Evolutionary conservation across 2,888 invertebrate genomes (phyloP), one percentile per base, ranked within the genome.

Genomic region (Arge pagana): DNA sequence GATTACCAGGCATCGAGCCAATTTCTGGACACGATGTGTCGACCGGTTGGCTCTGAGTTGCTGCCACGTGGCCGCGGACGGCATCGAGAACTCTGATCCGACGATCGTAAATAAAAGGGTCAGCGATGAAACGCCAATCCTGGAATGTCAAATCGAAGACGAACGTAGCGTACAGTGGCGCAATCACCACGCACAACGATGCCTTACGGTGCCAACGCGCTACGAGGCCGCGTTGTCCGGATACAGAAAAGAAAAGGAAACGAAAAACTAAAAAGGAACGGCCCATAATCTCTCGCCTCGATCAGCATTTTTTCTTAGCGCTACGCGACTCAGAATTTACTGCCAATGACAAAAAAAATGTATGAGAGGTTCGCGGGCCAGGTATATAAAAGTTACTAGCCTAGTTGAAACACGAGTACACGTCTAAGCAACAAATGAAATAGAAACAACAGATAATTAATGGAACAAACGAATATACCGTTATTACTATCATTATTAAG

Each of bases 1-100:
- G 85, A 71, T 79, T 88, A 65, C 85, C 87, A 11, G 88, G 87
- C 58, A 85, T 89, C 58, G 88, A 88, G 70, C 88, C 88, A 62
- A 81, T 88, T 65, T 85, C 86, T 76, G 88, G 87, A 1, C 87
- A 87, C 77, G 86, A 85, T 74, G 83, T 84, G 68, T 83, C 86
- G 57, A 81, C 85, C 42, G 88, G 87, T 61, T 88, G 88, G 88
- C 83, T 85, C 59, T 85, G 72, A 76, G 63, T 36, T 54, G 31
- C 35, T n/a, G n/a, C n/a, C n/a, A n/a, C 26, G 28, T 5, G 42
- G 3, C 45, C 23, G 45, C 31, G 31, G 35, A 33, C 24, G 45
- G 31, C n/a, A n/a, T n/a, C n/a, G n/a, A n/a, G n/a, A n/a, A 23
- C 23, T 33, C 8, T 21, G 13, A 33, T 23, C 23, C 23, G 21